Conservation (phyloP, 2,888 invertebrate genomes). For the Drosophila mimica region DNA sequence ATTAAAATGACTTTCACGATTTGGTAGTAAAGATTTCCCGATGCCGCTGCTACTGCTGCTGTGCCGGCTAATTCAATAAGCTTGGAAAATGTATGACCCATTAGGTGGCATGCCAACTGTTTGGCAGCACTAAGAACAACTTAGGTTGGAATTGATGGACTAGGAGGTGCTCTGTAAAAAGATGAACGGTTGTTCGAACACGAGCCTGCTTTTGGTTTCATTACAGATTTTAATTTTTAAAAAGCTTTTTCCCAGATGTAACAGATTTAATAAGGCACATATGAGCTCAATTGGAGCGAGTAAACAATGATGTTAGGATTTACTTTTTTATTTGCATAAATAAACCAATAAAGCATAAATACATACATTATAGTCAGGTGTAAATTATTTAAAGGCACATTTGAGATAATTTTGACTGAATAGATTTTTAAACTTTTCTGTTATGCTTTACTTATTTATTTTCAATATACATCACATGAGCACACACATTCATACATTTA, state of each 20-base stretch:
- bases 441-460: background rate
- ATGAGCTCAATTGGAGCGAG: too few species aligned
- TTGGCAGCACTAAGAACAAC: background rate
- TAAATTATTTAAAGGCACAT: background rate
- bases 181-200: background rate
- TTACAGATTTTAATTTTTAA: background rate
- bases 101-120: slow-evolving; percentile 29
- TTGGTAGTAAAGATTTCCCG: slow-evolving; percentile 38
- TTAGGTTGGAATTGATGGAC: background rate
- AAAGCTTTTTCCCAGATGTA: too few species aligned
- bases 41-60: slow-evolving; percentile 9
- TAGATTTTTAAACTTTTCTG: background rate
- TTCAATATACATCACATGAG: background rate
- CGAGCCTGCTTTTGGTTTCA: background rate
- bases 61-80: slow-evolving; percentile 66
- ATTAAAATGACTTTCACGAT: slow-evolving; percentile 71
- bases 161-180: background rate
- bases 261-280: too few species aligned
- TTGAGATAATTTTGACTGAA: background rate
- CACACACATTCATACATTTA: background rate
- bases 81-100: slow-evolving; percentile 46
- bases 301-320: background rate
- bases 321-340: background rate
- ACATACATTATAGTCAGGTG: background rate
- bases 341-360: background rate